These are phyloP conservation scores for Prosopocoilus inquinatus DNA, from an alignment of 2,888 invertebrate species.

Conservation along the genomic window DNA sequence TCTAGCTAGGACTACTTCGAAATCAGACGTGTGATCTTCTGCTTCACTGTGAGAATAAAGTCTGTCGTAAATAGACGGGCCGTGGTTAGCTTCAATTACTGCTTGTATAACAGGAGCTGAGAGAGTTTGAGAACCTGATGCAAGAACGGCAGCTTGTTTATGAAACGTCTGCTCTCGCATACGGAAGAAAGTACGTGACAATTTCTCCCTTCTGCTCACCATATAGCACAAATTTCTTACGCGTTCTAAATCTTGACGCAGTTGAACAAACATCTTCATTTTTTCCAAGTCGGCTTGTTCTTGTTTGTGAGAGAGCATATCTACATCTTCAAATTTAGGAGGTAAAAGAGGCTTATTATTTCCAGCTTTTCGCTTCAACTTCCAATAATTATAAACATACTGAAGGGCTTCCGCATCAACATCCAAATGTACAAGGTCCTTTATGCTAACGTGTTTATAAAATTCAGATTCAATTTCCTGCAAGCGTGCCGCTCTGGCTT, in stretches of 20 bases:
- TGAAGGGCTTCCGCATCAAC: conserved; percentile 82
- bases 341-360: conserved; percentile 81
- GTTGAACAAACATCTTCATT: conserved; percentile 93
- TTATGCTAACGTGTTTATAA: conserved; percentile 83
- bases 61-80: conserved; percentile 85
- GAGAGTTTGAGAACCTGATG: conserved; percentile 37
- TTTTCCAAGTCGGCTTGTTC: conserved; percentile 91
- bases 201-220: conserved; percentile 92
- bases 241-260: conserved; percentile 92
- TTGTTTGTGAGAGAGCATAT: conserved; percentile 76
- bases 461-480: conserved; percentile 93
- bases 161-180: conserved; percentile 92
- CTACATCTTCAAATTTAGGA: conserved; percentile 82
- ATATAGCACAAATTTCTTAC: conserved; percentile 97
- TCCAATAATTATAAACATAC: conserved; percentile 95
- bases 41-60: conserved; percentile 70
- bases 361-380: conserved; percentile 85
- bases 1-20: conserved; percentile 65
- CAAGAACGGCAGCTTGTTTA: conserved; percentile 77
- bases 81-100: conserved; percentile 85
- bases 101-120: conserved; percentile 61
- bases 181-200: conserved; percentile 83
- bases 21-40: conserved; percentile 66
- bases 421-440: conserved; percentile 80
- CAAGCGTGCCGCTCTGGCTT: conserved; percentile 84